Percentiles rank a stretch among this genome's conserved stretches.
Conservation (phyloP, 2,113 vertebrate species). For the Dascyllus trimaculatus region DNA sequence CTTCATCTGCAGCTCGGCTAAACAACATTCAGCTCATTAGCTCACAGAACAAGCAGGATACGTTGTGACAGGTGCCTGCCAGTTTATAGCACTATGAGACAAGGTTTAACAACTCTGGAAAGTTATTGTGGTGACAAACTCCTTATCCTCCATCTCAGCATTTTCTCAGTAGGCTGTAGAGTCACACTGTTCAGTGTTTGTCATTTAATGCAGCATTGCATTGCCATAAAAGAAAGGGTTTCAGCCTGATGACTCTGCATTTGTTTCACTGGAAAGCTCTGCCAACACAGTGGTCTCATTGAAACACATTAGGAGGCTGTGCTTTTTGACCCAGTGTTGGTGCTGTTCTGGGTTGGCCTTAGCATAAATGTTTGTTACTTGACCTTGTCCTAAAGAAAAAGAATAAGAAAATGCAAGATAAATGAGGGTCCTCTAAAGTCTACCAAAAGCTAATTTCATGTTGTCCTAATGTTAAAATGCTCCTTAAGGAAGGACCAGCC, state of each 20-base stretch:
- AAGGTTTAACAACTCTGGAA: too few species aligned
- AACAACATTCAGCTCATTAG: too few species aligned
- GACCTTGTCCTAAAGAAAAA: not conserved
- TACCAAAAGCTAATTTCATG: not conserved
- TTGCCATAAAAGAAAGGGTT: not conserved
- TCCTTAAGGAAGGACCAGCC: too few species aligned
- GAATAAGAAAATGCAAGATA: not conserved
- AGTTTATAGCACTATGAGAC: too few species aligned
- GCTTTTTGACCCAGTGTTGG: not conserved
- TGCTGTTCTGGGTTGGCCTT: not conserved
- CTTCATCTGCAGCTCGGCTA: too few species aligned
- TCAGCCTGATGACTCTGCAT: not conserved
- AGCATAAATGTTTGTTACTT: not conserved
- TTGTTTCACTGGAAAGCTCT: not conserved
- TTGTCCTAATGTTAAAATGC: not conserved
- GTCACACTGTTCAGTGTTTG: not conserved
- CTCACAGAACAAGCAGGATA: too few species aligned
- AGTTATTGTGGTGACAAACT: too few species aligned
- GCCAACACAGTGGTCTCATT: not conserved
- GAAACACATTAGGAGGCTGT: not conserved
- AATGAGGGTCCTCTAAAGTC: not conserved
- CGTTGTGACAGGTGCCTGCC: too few species aligned
- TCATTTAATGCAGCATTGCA: not conserved
- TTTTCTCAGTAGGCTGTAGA: too few species aligned
- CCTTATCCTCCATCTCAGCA: too few species aligned